A percentile compares a stretch with the other conserved stretches of the same genome.
Conservation (phyloP, 2,888 invertebrate genomes). For the Drosophila falleni region DNA sequence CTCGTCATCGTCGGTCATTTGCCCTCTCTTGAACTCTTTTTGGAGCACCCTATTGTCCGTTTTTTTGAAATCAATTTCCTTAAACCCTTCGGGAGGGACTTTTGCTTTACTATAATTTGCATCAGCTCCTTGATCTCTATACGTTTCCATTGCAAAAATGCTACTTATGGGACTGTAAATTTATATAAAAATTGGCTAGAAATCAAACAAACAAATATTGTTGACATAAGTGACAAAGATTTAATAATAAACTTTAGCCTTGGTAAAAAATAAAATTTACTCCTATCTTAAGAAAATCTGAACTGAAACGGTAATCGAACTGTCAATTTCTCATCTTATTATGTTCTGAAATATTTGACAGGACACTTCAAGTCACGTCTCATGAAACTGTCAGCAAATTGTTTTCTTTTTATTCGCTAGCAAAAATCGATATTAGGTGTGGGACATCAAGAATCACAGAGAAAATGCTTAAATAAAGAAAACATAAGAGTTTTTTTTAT, state of each 20-base stretch:
- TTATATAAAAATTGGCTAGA: not conserved
- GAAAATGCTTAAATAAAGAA: not conserved
- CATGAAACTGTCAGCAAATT: not conserved
- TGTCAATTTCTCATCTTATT: slow-evolving; percentile 22
- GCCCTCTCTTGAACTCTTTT: not conserved
- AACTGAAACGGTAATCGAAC: slow-evolving; percentile 12
- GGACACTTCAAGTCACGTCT: slow-evolving; percentile 10
- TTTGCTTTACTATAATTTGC: not conserved
- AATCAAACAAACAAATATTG: not conserved
- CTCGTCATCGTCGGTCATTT: slow-evolving; percentile 7
- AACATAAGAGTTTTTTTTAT: not conserved
- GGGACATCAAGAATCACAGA: not conserved
- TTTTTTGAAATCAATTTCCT: not conserved
- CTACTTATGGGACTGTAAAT: not conserved
- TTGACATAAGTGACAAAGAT: not conserved
- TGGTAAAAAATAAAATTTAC: not conserved
- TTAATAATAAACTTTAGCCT: too few species aligned
- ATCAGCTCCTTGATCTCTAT: not conserved
- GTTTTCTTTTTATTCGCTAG: not conserved
- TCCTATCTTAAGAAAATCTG: not conserved
- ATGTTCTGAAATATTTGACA: slow-evolving; percentile 1
- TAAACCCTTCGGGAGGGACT: not conserved
- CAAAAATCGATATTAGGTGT: not conserved
- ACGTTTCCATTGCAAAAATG: slow-evolving; percentile 1
- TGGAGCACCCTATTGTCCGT: not conserved